Evolutionary conservation across 2,113 vertebrate species (phyloP).

Genomic region (Calidris pugnax): DNA sequence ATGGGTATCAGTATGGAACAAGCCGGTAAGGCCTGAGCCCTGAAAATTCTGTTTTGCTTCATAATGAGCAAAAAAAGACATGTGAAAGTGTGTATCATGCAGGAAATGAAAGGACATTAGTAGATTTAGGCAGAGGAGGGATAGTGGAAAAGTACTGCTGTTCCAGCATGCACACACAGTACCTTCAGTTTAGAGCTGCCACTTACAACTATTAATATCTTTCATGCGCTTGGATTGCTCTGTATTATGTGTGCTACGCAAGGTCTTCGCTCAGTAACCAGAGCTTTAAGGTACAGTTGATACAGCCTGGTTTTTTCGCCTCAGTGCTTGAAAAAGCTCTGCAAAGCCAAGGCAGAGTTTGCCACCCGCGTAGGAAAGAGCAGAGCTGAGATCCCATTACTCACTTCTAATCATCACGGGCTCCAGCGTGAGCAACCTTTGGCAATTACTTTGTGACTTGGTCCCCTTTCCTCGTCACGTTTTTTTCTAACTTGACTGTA

Average conservation of each 20-base stretch:
- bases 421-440: background rate
- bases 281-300: background rate
- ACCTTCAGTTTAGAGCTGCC: background rate
- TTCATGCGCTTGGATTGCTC: background rate
- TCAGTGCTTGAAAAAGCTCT: background rate
- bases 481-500: background rate
- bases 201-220: background rate
- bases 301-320: background rate
- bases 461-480: background rate
- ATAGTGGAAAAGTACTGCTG: background rate
- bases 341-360: background rate
- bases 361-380: rapidly evolving
- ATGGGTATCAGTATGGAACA: background rate
- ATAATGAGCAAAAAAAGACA: background rate
- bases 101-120: background rate
- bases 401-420: background rate
- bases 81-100: background rate
- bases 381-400: background rate
- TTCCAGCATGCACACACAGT: rapidly evolving
- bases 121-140: background rate
- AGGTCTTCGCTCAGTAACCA: background rate
- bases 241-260: rapidly evolving
- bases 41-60: background rate
- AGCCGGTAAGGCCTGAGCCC: background rate
- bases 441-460: background rate